Evolutionary conservation across 2,888 invertebrate species (phyloP).

Genomic region (Agrenia bidenticulata): DNA sequence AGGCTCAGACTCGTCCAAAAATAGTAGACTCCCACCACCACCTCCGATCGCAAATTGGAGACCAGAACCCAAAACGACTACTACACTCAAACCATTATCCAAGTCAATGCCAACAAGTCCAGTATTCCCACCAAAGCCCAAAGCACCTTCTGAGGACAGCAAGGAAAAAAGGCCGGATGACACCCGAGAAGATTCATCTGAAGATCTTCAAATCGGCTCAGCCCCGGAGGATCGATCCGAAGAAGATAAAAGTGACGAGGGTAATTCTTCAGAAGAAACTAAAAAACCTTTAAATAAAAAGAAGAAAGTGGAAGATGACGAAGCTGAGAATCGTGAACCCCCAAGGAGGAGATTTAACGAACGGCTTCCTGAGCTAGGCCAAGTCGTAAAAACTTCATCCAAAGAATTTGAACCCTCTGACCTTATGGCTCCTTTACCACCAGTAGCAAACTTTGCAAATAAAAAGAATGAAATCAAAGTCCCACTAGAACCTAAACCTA

Average conservation of each 20-base stretch:
- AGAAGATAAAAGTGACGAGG: slow-evolving; percentile 25
- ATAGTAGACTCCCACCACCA: slow-evolving; percentile 10
- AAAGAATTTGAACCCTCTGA: not conserved
- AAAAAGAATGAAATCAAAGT: slow-evolving; percentile 12
- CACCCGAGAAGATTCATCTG: not conserved
- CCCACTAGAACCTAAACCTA: not conserved
- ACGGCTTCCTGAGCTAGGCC: slow-evolving; percentile 3
- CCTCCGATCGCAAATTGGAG: slow-evolving; percentile 16
- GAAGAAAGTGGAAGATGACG: slow-evolving; percentile 34
- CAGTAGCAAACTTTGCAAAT: not conserved
- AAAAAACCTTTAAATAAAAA: slow-evolving; percentile 14
- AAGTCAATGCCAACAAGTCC: not conserved
- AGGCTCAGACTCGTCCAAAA: not conserved
- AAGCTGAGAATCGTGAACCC: slow-evolving; percentile 21
- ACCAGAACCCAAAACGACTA: not conserved
- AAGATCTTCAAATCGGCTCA: slow-evolving; percentile 1
- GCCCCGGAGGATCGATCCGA: slow-evolving; percentile 18
- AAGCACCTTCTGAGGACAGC: not conserved
- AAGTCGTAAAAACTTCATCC: not conserved
- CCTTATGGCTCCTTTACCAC: not conserved
- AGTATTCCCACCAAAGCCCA: not conserved
- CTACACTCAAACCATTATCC: slow-evolving; percentile 14
- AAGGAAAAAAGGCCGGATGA: not conserved
- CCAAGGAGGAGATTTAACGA: not conserved
- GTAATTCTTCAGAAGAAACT: slow-evolving; percentile 27